Evolutionary conservation across 2,888 invertebrate species (phyloP).

Genomic region (Seira sanloemensis): DNA sequence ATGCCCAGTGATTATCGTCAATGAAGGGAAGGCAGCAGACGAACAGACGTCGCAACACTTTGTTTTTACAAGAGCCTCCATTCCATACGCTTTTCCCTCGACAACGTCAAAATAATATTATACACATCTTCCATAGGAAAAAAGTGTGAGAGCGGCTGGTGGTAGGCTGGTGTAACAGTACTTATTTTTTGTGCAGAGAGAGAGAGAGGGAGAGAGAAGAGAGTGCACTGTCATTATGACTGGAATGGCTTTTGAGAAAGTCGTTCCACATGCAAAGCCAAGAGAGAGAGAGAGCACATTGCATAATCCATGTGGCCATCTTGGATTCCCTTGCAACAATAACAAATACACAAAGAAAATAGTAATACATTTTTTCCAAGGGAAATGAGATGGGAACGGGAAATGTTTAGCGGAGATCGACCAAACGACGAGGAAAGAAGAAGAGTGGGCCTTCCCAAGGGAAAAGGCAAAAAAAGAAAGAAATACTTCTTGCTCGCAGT

Average conservation of each 20-base stretch:
- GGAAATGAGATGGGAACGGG: conserved; percentile 21
- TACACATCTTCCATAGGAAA: too few species aligned
- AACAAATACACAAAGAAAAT: conserved; percentile 7
- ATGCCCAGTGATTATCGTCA: conserved; percentile 17
- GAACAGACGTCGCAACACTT: neutral
- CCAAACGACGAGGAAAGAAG: conserved; percentile 57
- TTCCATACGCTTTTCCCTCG: too few species aligned
- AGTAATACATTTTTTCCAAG: neutral
- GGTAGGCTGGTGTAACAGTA: neutral
- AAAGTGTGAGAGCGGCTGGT: too few species aligned
- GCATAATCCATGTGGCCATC: neutral
- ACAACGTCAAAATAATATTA: too few species aligned
- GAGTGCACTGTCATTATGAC: neutral
- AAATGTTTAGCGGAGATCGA: conserved; percentile 52
- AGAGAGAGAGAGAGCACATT: too few species aligned
- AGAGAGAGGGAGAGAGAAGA: neutral
- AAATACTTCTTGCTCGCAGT: too few species aligned
- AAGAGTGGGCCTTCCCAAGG: conserved; percentile 42
- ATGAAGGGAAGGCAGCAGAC: neutral
- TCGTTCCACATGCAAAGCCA: neutral
- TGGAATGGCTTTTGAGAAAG: neutral
- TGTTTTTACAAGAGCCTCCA: neutral
- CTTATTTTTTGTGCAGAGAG: neutral
- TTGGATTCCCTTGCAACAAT: conserved; percentile 7
- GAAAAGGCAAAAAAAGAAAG: too few species aligned